Conservation (phyloP, 2,888 invertebrate species). For the Drosophila emarginata region DNA sequence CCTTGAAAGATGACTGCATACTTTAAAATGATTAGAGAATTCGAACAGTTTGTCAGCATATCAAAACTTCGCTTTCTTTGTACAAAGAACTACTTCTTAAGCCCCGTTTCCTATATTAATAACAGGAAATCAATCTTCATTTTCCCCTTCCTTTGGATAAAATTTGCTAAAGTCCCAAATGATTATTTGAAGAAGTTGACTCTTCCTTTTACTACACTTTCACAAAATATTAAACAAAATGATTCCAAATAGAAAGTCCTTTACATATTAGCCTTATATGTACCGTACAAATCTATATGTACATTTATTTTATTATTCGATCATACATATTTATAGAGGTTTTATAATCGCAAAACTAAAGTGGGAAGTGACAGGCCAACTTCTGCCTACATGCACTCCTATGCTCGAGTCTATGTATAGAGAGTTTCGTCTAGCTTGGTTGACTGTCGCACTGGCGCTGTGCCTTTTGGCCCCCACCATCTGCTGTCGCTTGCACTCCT, state of each 20-base stretch:
- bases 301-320: neutral
- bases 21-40: neutral
- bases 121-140: no score
- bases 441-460: conserved; percentile 18
- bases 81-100: neutral
- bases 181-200: no score
- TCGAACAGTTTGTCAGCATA: neutral
- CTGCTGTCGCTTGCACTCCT: conserved; percentile 19
- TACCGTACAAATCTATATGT: no score
- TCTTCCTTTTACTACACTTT: neutral
- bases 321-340: neutral
- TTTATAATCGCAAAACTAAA: conserved; percentile 16
- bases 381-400: conserved; percentile 28
- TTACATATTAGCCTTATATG: no score
- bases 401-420: neutral
- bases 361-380: conserved; percentile 57
- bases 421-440: conserved; percentile 25
- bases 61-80: neutral
- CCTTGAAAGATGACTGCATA: neutral
- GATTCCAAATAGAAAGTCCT: neutral
- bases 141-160: no score
- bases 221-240: neutral
- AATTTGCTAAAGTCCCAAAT: no score
- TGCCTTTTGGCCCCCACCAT: conserved; percentile 17
- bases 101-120: no score